Conservation (phyloP, 2,113 vertebrate species). For the Nesoenas mayeri region DNA sequence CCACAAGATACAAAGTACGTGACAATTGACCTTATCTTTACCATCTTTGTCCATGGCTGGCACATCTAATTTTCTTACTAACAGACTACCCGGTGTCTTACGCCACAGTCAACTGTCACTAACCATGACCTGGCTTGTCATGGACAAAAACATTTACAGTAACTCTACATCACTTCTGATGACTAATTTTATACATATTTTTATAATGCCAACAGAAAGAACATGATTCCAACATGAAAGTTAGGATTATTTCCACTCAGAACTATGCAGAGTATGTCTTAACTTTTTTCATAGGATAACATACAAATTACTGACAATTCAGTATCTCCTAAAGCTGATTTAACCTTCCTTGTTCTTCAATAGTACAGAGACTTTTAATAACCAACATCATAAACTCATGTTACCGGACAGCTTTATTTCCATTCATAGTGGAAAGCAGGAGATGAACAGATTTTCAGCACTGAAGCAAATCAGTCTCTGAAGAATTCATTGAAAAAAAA, state of each 20-base stretch:
- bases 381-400: neutral
- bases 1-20: neutral
- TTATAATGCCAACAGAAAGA: neutral
- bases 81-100: neutral
- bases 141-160: neutral
- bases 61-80: neutral
- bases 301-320: neutral
- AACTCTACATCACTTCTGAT: neutral
- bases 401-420: neutral
- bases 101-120: neutral
- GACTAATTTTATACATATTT: neutral
- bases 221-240: rapidly evolving
- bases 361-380: neutral
- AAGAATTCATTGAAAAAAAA: neutral
- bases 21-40: neutral
- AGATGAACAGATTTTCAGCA: neutral
- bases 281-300: neutral
- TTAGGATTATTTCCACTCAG: neutral
- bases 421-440: neutral
- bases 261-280: neutral
- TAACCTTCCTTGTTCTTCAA: neutral
- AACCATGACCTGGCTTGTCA: neutral
- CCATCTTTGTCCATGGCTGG: neutral
- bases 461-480: neutral
- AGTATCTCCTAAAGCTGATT: neutral